Evolutionary conservation across 2,888 invertebrate species (phyloP).

Genomic region (Gymnosoma rotundatum): DNA sequence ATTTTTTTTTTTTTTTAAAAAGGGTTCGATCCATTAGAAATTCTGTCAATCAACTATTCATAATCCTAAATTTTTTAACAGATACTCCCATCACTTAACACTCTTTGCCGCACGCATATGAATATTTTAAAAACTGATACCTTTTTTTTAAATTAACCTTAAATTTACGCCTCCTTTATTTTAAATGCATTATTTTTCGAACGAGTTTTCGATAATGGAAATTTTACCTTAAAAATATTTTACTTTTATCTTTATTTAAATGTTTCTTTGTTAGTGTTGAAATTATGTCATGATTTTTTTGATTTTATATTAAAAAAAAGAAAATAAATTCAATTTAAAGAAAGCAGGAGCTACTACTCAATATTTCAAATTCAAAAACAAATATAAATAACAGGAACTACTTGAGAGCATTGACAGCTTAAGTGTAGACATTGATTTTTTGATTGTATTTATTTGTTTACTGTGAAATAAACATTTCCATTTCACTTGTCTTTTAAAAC

Average conservation of each 20-base stretch:
- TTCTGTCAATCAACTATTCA: not conserved
- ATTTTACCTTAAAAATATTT: not conserved
- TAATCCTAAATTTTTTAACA: too few species aligned
- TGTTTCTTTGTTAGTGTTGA: conserved; percentile 34
- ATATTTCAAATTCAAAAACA: conserved; percentile 42
- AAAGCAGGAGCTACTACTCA: not conserved
- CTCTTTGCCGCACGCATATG: too few species aligned
- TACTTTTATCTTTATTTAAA: not conserved
- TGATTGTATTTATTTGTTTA: conserved; percentile 19
- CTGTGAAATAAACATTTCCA: conserved; percentile 51
- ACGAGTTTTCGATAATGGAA: not conserved
- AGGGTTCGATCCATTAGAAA: not conserved
- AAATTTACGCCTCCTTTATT: too few species aligned
- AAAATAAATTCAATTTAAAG: too few species aligned
- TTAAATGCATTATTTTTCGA: not conserved
- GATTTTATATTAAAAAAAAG: not conserved
- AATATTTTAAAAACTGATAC: too few species aligned
- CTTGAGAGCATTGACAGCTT: conserved; percentile 61
- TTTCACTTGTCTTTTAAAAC: conserved; percentile 60
- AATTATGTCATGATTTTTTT: conserved; percentile 53
- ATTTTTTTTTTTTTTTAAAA: too few species aligned
- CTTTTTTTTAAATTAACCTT: too few species aligned
- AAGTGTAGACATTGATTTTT: conserved; percentile 67
- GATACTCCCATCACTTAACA: too few species aligned
- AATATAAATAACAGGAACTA: conserved; percentile 44